Base-by-base conservation (phyloP, 2,797 vertebrate genomes). In the Notolepis coatsorum region DNA sequence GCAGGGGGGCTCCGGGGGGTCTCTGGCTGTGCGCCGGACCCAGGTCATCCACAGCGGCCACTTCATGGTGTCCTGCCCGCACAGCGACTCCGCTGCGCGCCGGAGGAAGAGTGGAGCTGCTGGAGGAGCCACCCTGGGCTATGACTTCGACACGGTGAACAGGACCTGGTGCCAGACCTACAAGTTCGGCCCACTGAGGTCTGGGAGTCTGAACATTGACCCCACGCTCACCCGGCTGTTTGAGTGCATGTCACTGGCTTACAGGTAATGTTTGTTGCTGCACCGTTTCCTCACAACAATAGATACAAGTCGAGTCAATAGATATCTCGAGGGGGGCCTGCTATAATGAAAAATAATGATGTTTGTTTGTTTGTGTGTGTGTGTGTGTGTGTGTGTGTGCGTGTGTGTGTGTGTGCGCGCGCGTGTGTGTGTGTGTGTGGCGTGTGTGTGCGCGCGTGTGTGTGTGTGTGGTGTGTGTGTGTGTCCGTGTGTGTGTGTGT, bases 21-120 rank as follows among this genome's bases (percentile, higher is more conserved):
- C 33, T 0, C 0, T 52, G 0, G 75, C 69, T 0, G 71, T 89
- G 38, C 77, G 80, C 41, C 68, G 88, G 47, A 77, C 86, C 0
- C 97, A 99, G 86, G 96, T 99, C 60, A 99, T 99, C 84, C 97
- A 99, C 91, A 99, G 97, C 51, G 97, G 97, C 0, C 97, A 99
- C 89, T 99, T 99, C 85, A 99, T 99, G 97, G 96, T 98, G 74
- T 99, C 97, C 0, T 97, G 96, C 0, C 97, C 97, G 0, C 97
- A 99, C 92, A 95, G 93, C 33, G 96, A 99, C 84, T 88, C 91
- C 0, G 60, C 86, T 45, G 79, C 92, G 47, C 91, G 93, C 23
- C 56, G 93, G 15, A 80, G 93, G 75, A 91, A 85, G 58, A 91
- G 89, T 1, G 73, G 92, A 23, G 77, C 39, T 0, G 64, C 92